Base-by-base conservation (phyloP, 1,140 invertebrate genomes). In the Fopius arisanus region DNA sequence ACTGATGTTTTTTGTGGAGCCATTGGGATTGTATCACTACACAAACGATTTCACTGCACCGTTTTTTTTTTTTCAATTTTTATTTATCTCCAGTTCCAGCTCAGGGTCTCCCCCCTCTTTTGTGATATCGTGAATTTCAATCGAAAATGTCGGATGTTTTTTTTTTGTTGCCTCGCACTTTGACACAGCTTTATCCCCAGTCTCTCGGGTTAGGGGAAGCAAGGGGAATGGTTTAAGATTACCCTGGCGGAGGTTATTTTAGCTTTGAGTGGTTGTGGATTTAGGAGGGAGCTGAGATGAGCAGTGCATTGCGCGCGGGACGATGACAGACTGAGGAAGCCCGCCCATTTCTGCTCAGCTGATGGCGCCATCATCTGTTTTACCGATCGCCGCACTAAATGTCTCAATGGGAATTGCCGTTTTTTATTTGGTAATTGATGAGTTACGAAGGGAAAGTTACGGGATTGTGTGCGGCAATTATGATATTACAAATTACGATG, bases 1-100 rank as follows among this genome's bases (percentile, higher is more conserved):
- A 71, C 81, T 70, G 12, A 65, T 65, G 77, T 77, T 79, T 81
- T 79, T 78, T 72, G 78, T 77, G 74, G 78, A 71, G 40, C 66
- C 74, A 78, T 78, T 78, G 71, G 77, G 68, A 4, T 10, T 28
- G 43, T 51, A 51, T 51, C 43, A 51, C 43, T 51, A 51, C 43
- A 51, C 43, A 19, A n/a, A 16, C 41, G 43, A 16, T 16, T 51
- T 51, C 14, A 51, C 43, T 51, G n/a, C n/a, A 21, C n/a, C 43
- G 1, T 14, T 21, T 51, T 21, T 51, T 21, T 51, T 43, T 51
- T 37, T 37, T n/a, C n/a, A n/a, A n/a, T n/a, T n/a, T n/a, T n/a
- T n/a, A n/a, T 37, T 37, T 48, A 12, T 48, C 43, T 6, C 7
- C 43, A 48, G 16, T 37, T 10, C 33, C 33, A 37, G 9, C 12